Conservation (phyloP, 2,888 invertebrate species). For the Ecdyonurus torrentis region DNA sequence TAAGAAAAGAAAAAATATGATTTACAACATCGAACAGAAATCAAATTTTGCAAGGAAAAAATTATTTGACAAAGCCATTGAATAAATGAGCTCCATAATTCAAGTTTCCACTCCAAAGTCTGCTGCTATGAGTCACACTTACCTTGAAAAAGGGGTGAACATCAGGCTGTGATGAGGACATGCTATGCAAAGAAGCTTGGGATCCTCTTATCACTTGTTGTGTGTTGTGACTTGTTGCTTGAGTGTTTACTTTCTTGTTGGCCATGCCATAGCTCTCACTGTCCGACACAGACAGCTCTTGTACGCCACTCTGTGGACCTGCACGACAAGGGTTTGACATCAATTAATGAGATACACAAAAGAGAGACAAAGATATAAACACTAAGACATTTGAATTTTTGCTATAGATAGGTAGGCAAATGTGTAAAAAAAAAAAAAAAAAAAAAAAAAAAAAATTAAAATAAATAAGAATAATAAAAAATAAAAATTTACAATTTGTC, state of each 20-base stretch:
- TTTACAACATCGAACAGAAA: no score
- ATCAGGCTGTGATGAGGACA: conserved; percentile 31
- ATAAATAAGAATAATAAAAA: conserved; percentile 29
- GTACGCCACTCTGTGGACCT: neutral
- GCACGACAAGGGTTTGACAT: neutral
- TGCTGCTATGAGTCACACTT: no score
- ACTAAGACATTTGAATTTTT: no score
- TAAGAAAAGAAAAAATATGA: no score
- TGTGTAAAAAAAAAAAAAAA: neutral
- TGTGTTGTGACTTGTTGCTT: conserved; percentile 9
- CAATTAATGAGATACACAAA: no score
- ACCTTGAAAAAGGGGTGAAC: conserved; percentile 42
- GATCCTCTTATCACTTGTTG: conserved; percentile 21
- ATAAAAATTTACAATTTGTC: no score
- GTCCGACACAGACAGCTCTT: conserved; percentile 29
- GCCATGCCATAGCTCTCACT: conserved; percentile 40
- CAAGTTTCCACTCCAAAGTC: no score
- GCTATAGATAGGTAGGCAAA: no score
- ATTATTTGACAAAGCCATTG: no score
- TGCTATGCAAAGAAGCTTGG: conserved; percentile 32
- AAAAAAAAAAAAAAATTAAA: conserved; percentile 11
- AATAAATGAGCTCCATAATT: no score
- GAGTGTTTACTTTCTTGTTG: neutral
- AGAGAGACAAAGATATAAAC: no score
- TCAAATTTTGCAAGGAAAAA: no score